Percentiles rank a stretch among this genome's conserved stretches.
Conservation (phyloP, 2,888 invertebrate species). For the Tupiocoris notatus region DNA sequence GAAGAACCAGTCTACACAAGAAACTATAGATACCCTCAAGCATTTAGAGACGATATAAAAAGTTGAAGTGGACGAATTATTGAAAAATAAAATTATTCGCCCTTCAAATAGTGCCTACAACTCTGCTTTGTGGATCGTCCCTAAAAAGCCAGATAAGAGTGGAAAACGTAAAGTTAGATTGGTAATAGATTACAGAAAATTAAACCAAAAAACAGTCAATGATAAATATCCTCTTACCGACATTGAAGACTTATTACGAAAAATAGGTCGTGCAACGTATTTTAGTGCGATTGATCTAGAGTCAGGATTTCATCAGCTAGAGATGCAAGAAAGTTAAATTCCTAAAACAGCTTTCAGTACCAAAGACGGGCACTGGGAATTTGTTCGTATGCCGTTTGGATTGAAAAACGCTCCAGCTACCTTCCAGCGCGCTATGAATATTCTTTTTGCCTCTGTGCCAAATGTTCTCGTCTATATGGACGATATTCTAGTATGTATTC, state of each 20-base stretch:
- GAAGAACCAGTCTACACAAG: constrained; percentile 35
- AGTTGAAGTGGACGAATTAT: constrained; percentile 28
- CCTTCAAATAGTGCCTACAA: constrained; percentile 34
- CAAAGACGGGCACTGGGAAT: constrained; percentile 26
- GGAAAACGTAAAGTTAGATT: constrained; percentile 32
- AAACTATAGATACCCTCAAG: constrained; percentile 39
- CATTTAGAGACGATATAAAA: constrained; percentile 32
- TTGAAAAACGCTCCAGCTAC: constrained; percentile 35
- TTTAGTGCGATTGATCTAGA: constrained; percentile 26
- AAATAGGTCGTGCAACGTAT: constrained; percentile 37
- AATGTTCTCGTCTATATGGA: constrained; percentile 41
- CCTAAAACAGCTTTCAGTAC: constrained; percentile 37
- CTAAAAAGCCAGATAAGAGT: constrained; percentile 29
- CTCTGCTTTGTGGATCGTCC: not conserved
- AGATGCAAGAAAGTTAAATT: constrained; percentile 23
- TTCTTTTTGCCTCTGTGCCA: constrained; percentile 13
- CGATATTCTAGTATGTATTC: constrained; percentile 35
- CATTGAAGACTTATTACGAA: constrained; percentile 37
- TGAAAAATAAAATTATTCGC: constrained; percentile 39
- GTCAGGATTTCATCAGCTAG: constrained; percentile 33
- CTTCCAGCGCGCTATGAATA: constrained; percentile 33
- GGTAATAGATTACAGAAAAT: constrained; percentile 38
- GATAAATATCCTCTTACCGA: constrained; percentile 39
- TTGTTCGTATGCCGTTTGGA: no score
- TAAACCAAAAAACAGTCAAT: constrained; percentile 35